Conservation (phyloP, 2,888 invertebrate genomes). For the Phalera bucephala region DNA sequence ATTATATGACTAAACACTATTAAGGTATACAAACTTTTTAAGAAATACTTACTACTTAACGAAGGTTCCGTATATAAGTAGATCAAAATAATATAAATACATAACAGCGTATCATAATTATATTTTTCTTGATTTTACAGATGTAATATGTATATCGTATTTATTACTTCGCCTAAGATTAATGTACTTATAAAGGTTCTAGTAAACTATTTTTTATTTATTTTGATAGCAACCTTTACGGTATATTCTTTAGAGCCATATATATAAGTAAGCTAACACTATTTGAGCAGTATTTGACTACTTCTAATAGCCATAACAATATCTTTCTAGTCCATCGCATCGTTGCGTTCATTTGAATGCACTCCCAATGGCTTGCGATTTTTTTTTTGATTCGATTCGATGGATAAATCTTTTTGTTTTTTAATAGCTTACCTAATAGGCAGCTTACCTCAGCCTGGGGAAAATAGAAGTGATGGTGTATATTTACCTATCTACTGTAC, state of each 20-base stretch:
- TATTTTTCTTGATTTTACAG: too few species aligned
- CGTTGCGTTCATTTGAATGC: neutral
- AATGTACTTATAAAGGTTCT: neutral
- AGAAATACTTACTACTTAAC: constrained; percentile 9
- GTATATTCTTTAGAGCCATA: neutral
- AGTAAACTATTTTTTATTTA: neutral
- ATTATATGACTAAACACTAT: constrained; percentile 38
- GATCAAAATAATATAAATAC: neutral
- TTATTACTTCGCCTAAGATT: neutral
- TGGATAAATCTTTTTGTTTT: too few species aligned
- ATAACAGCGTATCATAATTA: neutral
- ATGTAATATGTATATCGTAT: too few species aligned
- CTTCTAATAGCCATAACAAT: too few species aligned
- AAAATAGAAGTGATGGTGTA: too few species aligned
- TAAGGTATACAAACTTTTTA: constrained; percentile 47
- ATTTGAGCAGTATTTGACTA: constrained; percentile 22
- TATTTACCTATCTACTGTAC: too few species aligned
- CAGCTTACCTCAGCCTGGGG: too few species aligned
- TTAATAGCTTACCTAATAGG: too few species aligned
- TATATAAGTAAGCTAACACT: constrained; percentile 14
- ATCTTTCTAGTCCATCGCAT: too few species aligned
- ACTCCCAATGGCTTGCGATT: neutral
- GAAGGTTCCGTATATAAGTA: constrained; percentile 22
- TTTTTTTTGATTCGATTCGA: too few species aligned
- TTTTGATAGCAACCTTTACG: neutral